Percentiles rank a stretch among this genome's conserved stretches.
phyloP scores from a whole-genome alignment of 2,113 vertebrate genomes.

The Nycticorax nycticorax region DNA sequence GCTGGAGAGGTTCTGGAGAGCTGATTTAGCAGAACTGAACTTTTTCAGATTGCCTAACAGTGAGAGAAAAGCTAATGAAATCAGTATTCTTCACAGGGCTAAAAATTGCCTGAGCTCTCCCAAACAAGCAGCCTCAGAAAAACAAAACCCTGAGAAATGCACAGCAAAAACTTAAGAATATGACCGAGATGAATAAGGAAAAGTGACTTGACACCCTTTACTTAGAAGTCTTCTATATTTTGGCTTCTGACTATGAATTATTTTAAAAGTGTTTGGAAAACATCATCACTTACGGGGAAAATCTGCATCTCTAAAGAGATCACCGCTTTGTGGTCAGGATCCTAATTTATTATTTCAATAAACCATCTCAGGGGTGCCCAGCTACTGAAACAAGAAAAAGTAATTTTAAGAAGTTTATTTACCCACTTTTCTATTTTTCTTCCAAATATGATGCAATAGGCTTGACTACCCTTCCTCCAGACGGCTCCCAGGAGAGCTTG shows the following conservation, averaged over 20 bases:
- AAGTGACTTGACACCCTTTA: neutral
- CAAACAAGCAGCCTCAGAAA: neutral
- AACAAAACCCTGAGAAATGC: neutral
- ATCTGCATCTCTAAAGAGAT: neutral
- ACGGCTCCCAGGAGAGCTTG: neutral
- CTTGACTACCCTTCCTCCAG: neutral
- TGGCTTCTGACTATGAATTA: neutral
- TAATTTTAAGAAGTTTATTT: neutral
- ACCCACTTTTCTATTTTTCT: neutral
- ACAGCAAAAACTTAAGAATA: neutral
- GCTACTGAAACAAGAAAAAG: neutral
- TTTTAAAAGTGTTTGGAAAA: constrained; percentile 1
- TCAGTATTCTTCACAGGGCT: neutral
- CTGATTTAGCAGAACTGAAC: neutral
- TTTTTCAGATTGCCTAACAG: neutral
- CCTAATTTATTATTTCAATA: neutral
- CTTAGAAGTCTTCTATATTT: neutral
- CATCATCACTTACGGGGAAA: neutral
- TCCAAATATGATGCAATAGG: neutral
- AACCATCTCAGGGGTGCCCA: neutral
- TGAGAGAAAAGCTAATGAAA: neutral
- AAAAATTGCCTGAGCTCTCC: neutral
- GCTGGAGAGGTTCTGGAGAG: neutral
- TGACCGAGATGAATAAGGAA: neutral
- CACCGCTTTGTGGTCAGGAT: neutral